Percentiles rank a stretch among this genome's conserved stretches.
Conservation (phyloP, 2,797 vertebrate genomes). For the Microcaecilia unicolor region DNA sequence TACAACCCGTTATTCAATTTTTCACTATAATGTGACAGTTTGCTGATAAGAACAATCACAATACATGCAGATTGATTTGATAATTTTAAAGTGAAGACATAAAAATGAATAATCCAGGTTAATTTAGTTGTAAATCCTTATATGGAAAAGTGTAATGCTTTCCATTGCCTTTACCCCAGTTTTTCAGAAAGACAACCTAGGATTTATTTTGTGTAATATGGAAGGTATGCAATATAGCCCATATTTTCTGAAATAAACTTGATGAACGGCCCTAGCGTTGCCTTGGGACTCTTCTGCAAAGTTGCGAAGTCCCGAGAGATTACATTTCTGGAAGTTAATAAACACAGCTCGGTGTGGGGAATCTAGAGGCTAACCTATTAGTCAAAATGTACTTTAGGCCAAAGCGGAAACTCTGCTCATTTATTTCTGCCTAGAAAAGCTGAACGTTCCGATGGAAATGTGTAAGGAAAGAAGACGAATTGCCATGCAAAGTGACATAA, state of each 20-base stretch:
- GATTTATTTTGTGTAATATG: background rate
- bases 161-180: background rate
- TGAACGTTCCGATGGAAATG: slow-evolving; percentile 19
- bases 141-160: background rate
- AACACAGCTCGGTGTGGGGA: slow-evolving; percentile 25
- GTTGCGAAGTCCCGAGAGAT: slow-evolving; percentile 18
- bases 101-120: too few species aligned
- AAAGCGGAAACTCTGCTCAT: slow-evolving; percentile 57
- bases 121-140: background rate
- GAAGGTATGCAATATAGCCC: background rate
- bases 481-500: slow-evolving; percentile 22
- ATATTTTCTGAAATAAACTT: slow-evolving; percentile 11
- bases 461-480: slow-evolving; percentile 15
- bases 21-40: too few species aligned
- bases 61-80: accelerated
- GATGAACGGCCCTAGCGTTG: slow-evolving; percentile 26
- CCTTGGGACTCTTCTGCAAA: slow-evolving; percentile 39
- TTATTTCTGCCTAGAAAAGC: slow-evolving; percentile 68
- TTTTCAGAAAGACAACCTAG: background rate
- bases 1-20: too few species aligned
- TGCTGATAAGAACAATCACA: too few species aligned
- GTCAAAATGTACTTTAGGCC: slow-evolving; percentile 62
- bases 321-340: slow-evolving; percentile 41
- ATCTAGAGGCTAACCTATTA: slow-evolving; percentile 52
- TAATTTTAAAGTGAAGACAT: too few species aligned